Evolutionary conservation across 2,888 invertebrate genomes (phyloP), one percentile per base, ranked within the genome.

Genomic region (Eilema depressum): DNA sequence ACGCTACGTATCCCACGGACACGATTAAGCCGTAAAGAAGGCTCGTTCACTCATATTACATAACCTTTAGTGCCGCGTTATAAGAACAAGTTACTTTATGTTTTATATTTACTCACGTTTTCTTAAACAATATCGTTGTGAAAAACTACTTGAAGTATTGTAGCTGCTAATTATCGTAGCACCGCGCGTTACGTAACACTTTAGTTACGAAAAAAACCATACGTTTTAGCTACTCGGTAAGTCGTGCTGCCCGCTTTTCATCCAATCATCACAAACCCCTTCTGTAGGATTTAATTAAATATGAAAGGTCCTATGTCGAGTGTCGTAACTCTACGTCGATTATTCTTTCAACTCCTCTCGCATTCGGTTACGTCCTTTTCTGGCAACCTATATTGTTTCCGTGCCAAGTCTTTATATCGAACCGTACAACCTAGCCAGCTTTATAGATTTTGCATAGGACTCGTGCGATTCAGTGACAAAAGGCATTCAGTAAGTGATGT

Each of bases 341-440:
- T 88, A 86, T 88, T 88, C 86, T 90, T 89, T 89, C 84, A 79
- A 84, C 84, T 86, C 85, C 85, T 90, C 89, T 88, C 89, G 80
- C 86, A 84, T 84, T 87, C 85, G 84, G 87, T 86, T 87, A 88
- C 89, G 88, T 92, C 91, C 90, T 91, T 90, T 91, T 92, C 92
- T 92, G 92, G 91, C 92, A 91, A 86, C 89, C 90, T 87, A 90
- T 88, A 91, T 91, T 88, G 91, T 89, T 89, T 86, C 88, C 91
- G 91, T 91, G 92, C 92, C 92, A 92, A 92, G 88, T 88, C 87
- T 89, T 85, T 87, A 89, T 91, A 92, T 92, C 86, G 92, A 92
- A 87, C 91, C 86, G 89, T 87, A 87, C 87, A 87, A 87, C 86
- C 88, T 87, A 88, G 87, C 88, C 86, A 88, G 88, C 85, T 89